Conservation (phyloP, 2,888 invertebrate species). For the Adelognathus sp. region DNA sequence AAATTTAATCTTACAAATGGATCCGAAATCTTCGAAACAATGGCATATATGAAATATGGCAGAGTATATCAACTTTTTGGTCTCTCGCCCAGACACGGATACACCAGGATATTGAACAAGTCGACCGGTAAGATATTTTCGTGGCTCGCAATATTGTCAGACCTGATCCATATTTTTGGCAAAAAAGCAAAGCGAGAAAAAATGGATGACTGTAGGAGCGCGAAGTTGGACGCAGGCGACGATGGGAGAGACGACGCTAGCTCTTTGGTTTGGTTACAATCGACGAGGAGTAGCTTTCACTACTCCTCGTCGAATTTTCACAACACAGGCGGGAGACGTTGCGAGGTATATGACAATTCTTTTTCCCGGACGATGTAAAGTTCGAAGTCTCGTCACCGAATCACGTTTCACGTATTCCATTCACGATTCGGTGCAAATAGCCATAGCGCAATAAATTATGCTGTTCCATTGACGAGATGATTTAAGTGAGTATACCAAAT, state of each 20-base stretch:
- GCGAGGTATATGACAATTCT: too few relatives aligned
- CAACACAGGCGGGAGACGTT: too few relatives aligned
- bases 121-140: conserved; percentile 65
- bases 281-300: neutral
- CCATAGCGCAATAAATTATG: too few relatives aligned
- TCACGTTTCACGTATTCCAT: too few relatives aligned
- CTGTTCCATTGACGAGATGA: too few relatives aligned
- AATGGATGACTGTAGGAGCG: conserved; percentile 36
- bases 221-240: conserved; percentile 11
- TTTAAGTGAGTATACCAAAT: too few relatives aligned
- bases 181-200: conserved; percentile 47
- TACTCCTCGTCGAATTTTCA: neutral
- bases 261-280: neutral
- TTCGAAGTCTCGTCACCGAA: too few relatives aligned
- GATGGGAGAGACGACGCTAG: conserved; percentile 30
- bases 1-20: conserved; percentile 90
- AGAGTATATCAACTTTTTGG: conserved; percentile 76
- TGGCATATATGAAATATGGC: conserved; percentile 81
- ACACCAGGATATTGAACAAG: conserved; percentile 43
- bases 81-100: conserved; percentile 41
- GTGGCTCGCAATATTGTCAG: conserved; percentile 80
- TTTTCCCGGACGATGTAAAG: too few relatives aligned
- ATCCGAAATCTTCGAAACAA: conserved; percentile 82
- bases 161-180: conserved; percentile 78
- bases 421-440: too few relatives aligned